Evolutionary conservation across 2,797 vertebrate genomes (phyloP).

Genomic region (Cynopterus sphinx): DNA sequence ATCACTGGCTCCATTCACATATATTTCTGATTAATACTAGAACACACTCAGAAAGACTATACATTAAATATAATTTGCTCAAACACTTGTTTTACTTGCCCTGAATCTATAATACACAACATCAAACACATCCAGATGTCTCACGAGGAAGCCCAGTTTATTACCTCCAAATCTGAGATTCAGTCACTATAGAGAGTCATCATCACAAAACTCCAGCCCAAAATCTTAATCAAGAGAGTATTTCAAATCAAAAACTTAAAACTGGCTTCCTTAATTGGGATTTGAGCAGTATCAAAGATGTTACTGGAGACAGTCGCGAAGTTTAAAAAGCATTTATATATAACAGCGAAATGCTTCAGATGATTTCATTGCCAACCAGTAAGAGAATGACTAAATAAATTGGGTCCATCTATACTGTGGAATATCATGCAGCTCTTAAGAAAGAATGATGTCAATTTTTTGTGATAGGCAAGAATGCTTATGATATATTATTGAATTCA

Average conservation of each 20-base stretch:
- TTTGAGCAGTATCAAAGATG: not conserved
- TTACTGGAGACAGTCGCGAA: not conserved
- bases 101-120: not conserved
- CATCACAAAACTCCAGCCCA: not conserved
- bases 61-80: not conserved
- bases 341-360: not conserved
- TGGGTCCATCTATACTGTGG: not conserved
- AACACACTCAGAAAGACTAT: not conserved
- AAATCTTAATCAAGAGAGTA: not conserved
- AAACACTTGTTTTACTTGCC: not conserved
- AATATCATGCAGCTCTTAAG: not conserved
- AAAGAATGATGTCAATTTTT: not conserved
- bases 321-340: not conserved
- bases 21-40: not conserved
- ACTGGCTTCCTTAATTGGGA: not conserved
- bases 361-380: not conserved
- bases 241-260: slow-evolving; percentile 14
- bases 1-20: not conserved
- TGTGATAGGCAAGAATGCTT: not conserved
- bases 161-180: not conserved
- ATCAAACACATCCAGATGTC: not conserved
- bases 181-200: not conserved
- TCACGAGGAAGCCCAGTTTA: not conserved
- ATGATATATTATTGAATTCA: not conserved
- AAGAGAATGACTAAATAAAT: not conserved